Percentiles rank a stretch among this genome's conserved stretches.
phyloP scores from a whole-genome alignment of 2,113 vertebrate genomes.

The Amphiprion percula region DNA sequence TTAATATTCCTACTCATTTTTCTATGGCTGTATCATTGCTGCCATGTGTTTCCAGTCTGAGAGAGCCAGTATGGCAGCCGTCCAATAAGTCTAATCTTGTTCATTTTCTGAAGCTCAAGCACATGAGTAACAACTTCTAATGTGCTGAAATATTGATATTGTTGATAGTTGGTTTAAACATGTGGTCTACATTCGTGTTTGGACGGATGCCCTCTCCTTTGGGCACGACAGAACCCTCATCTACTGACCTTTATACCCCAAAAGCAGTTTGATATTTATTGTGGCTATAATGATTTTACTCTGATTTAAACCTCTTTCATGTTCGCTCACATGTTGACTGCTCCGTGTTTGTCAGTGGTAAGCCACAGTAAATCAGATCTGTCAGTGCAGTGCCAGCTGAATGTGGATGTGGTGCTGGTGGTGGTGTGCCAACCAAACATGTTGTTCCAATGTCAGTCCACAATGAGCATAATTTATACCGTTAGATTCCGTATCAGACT shows the following conservation, averaged over 20 bases:
- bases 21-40: conserved; percentile 54
- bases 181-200: conserved; percentile 56
- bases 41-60: conserved; percentile 77
- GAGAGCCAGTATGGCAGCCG: conserved; percentile 55
- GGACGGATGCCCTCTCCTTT: conserved; percentile 29
- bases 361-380: conserved; percentile 69
- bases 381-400: conserved; percentile 62
- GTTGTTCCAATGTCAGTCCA: conserved; percentile 47
- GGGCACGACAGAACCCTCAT: conserved; percentile 13
- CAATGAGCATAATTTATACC: conserved; percentile 42
- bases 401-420: conserved; percentile 57
- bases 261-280: conserved; percentile 45
- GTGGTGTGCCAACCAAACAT: conserved; percentile 62
- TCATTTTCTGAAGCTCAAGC: conserved; percentile 55
- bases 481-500: conserved; percentile 14
- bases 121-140: conserved; percentile 58
- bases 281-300: conserved; percentile 55
- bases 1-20: conserved; percentile 59
- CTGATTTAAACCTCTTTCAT: conserved; percentile 51
- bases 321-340: conserved; percentile 60
- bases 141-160: conserved; percentile 67
- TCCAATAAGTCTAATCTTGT: conserved; percentile 61
- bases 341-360: conserved; percentile 70
- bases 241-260: conserved; percentile 37
- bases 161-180: conserved; percentile 57